phyloP scores from a whole-genome alignment of 2,113 vertebrate species.

The Psittacus erithacus region DNA sequence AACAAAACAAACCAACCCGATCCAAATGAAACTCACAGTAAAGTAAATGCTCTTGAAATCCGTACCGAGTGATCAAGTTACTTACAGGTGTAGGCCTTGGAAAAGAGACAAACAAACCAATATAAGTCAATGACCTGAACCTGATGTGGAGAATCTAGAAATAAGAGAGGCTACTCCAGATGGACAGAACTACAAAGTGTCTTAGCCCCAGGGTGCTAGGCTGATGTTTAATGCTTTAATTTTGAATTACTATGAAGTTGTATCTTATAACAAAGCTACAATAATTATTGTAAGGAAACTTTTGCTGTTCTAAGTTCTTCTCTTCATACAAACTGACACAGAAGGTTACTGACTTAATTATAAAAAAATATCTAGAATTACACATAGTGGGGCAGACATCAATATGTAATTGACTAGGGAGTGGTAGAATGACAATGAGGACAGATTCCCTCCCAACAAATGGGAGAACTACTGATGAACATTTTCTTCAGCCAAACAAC shows the following conservation, averaged over 20 bases:
- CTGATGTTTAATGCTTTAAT: neutral
- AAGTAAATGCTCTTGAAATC: conserved; percentile 94
- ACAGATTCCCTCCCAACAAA: neutral
- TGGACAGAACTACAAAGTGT: neutral
- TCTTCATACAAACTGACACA: neutral
- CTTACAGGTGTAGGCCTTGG: conserved; percentile 89
- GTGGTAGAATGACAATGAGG: neutral
- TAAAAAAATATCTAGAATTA: neutral
- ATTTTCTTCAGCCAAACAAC: neutral
- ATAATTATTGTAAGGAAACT: neutral
- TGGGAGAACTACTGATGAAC: neutral
- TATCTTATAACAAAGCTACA: neutral
- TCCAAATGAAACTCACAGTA: conserved; percentile 88
- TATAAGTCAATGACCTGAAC: neutral
- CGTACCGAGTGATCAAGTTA: conserved; percentile 87
- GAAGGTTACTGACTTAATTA: neutral
- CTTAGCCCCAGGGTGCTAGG: neutral
- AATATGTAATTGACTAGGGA: neutral
- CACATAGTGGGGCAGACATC: neutral
- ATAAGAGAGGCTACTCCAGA: neutral
- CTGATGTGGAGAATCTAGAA: neutral
- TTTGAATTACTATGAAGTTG: neutral
- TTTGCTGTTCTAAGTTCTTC: neutral
- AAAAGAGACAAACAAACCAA: conserved; percentile 19
- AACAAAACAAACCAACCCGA: neutral